These are phyloP conservation scores for Sceliomorpha sp. DNA, from an alignment of 2,888 invertebrate species.

Conservation along the genomic window DNA sequence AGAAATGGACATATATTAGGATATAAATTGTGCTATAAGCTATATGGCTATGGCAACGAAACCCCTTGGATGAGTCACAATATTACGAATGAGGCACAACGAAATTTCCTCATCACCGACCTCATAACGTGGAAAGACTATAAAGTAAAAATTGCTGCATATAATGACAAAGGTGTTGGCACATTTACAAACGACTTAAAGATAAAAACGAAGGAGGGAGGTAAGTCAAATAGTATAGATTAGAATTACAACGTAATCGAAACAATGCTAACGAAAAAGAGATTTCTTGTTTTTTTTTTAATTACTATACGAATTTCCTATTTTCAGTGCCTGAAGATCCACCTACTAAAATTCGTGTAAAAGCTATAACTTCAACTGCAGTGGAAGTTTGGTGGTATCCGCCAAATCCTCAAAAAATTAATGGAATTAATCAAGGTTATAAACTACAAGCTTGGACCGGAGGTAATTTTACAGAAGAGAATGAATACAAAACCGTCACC, in stretches of 20 bases:
- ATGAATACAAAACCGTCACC: constrained; percentile 87
- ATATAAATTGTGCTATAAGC: constrained; percentile 93
- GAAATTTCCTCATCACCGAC: constrained; percentile 94
- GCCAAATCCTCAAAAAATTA: constrained; percentile 97
- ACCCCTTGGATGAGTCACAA: constrained; percentile 93
- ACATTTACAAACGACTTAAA: constrained; percentile 93
- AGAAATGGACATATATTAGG: constrained; percentile 97
- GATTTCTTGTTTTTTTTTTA: too few relatives aligned
- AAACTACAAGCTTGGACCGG: constrained; percentile 92
- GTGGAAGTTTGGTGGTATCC: constrained; percentile 95
- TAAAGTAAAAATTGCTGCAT: constrained; percentile 97
- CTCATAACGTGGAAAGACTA: constrained; percentile 99
- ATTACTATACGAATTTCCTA: too few relatives aligned
- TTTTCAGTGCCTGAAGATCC: constrained; percentile 90
- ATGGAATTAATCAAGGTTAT: constrained; percentile 98
- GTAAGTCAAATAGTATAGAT: constrained; percentile 75
- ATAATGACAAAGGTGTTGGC: constrained; percentile 97
- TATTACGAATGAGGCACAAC: constrained; percentile 95
- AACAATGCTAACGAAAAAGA: too few relatives aligned
- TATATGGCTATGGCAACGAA: constrained; percentile 92
- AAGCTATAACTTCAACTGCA: constrained; percentile 92
- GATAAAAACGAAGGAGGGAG: constrained; percentile 97
- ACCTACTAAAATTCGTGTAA: constrained; percentile 89
- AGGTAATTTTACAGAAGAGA: constrained; percentile 82
- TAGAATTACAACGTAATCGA: too few relatives aligned